Conservation (phyloP, 1,140 invertebrate species). For the Phocides pigmalion region DNA sequence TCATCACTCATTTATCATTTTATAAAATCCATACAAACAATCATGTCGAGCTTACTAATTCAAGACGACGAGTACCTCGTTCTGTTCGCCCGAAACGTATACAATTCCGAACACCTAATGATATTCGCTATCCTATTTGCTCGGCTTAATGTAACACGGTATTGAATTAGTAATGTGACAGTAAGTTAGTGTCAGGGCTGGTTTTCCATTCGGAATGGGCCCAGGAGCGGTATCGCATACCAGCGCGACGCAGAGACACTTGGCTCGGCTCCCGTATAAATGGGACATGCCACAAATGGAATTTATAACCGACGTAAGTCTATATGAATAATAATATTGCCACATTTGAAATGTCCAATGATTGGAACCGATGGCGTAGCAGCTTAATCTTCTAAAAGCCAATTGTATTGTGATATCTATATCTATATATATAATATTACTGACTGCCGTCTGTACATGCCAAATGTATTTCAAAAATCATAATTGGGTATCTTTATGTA, state of each 20-base stretch:
- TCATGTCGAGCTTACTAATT: too few relatives aligned
- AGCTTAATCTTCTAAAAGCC: constrained; percentile 9
- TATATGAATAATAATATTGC: constrained; percentile 19
- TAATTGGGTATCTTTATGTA: too few relatives aligned
- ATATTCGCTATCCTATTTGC: constrained; percentile 20
- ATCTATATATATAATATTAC: too few relatives aligned
- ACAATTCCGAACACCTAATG: neutral
- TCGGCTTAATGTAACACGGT: constrained; percentile 35
- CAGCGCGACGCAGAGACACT: constrained; percentile 40
- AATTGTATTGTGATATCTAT: constrained; percentile 16
- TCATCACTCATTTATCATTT: too few relatives aligned
- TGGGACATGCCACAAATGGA: constrained; percentile 32
- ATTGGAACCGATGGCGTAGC: constrained; percentile 18
- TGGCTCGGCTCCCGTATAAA: constrained; percentile 45
- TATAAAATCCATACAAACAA: too few relatives aligned
- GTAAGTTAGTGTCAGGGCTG: constrained; percentile 38
- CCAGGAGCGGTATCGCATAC: constrained; percentile 45
- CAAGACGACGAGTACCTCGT: too few relatives aligned
- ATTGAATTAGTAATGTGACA: constrained; percentile 33
- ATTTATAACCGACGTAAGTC: constrained; percentile 22
- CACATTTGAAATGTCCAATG: constrained; percentile 19
- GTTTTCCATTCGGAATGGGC: constrained; percentile 43
- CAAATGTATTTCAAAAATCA: too few relatives aligned
- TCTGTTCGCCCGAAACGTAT: too few relatives aligned
- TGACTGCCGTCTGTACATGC: too few relatives aligned